phyloP scores from a whole-genome alignment of 2,888 invertebrate species.

The Agrochola lota region DNA sequence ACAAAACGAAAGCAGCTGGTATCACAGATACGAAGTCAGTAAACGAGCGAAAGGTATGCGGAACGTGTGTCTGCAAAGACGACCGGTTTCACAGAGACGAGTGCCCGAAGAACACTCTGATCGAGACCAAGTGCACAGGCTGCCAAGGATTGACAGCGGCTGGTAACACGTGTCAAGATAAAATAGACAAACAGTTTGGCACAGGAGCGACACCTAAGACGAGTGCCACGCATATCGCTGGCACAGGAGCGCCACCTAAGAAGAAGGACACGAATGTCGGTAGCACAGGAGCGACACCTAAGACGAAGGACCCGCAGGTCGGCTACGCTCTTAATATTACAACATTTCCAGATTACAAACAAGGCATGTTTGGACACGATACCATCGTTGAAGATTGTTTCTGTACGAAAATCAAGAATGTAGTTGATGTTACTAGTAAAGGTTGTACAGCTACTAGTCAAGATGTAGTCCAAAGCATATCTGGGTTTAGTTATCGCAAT shows the following conservation, averaged over 20 bases:
- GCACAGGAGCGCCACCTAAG: too few species aligned
- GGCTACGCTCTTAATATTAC: slow-evolving; percentile 76
- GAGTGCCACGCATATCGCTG: slow-evolving; percentile 68
- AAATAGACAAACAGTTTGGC: slow-evolving; percentile 72
- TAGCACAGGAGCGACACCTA: too few species aligned
- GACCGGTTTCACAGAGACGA: slow-evolving; percentile 83
- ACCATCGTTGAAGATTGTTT: slow-evolving; percentile 74
- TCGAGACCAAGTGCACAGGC: slow-evolving; percentile 72
- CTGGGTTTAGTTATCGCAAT: slow-evolving; percentile 69
- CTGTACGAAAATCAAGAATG: slow-evolving; percentile 58
- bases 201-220: slow-evolving; percentile 70
- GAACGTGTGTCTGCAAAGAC: slow-evolving; percentile 84
- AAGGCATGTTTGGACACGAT: slow-evolving; percentile 74
- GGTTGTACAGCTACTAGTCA: slow-evolving; percentile 40
- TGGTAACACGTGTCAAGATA: slow-evolving; percentile 82
- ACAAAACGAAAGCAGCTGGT: slow-evolving; percentile 76
- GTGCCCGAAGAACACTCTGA: slow-evolving; percentile 72
- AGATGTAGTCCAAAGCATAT: slow-evolving; percentile 34
- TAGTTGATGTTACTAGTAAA: slow-evolving; percentile 30
- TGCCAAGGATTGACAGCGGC: slow-evolving; percentile 77
- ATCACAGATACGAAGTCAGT: slow-evolving; percentile 69
- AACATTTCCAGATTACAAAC: slow-evolving; percentile 73
- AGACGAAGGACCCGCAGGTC: slow-evolving; percentile 66
- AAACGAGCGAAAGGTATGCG: slow-evolving; percentile 79
- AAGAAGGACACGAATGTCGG: slow-evolving; percentile 44